These are phyloP conservation scores for Candidula unifasciata DNA, from an alignment of 2,888 invertebrate species.

Conservation along the genomic window DNA sequence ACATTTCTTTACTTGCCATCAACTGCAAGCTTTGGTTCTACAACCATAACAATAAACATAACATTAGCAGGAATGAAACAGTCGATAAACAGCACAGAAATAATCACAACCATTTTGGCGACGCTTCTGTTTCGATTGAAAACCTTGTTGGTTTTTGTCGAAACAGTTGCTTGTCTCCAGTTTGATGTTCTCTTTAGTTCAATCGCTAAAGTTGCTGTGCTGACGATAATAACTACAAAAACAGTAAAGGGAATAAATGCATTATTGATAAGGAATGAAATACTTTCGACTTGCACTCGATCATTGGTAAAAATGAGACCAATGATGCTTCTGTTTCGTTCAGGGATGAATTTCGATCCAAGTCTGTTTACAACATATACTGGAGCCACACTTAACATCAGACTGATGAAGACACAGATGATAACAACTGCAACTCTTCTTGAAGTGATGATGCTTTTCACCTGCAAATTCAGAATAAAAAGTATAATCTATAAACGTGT, in stretches of 20 bases:
- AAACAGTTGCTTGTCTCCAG: background rate
- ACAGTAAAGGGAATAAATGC: slow-evolving; percentile 23
- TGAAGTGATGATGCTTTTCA: background rate
- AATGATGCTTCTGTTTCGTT: background rate
- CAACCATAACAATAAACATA: background rate
- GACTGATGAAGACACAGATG: background rate
- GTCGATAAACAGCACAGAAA: background rate
- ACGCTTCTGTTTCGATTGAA: background rate
- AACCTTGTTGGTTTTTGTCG: background rate
- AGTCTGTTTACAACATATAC: background rate
- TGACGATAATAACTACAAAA: background rate
- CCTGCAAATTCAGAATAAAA: too few relatives aligned
- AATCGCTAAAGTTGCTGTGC: background rate
- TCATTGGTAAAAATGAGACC: background rate
- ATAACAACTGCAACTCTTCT: background rate
- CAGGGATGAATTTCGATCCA: background rate
- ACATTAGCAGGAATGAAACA: background rate
- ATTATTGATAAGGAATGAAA: background rate
- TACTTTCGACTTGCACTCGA: background rate
- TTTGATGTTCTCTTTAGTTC: background rate
- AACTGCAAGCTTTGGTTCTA: background rate
- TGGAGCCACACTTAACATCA: background rate
- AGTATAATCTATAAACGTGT: too few relatives aligned
- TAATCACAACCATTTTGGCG: slow-evolving; percentile 2
- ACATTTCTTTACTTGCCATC: background rate